phyloP scores from a whole-genome alignment of 2,113 vertebrate genomes.

The Oncorhynchus keta region DNA sequence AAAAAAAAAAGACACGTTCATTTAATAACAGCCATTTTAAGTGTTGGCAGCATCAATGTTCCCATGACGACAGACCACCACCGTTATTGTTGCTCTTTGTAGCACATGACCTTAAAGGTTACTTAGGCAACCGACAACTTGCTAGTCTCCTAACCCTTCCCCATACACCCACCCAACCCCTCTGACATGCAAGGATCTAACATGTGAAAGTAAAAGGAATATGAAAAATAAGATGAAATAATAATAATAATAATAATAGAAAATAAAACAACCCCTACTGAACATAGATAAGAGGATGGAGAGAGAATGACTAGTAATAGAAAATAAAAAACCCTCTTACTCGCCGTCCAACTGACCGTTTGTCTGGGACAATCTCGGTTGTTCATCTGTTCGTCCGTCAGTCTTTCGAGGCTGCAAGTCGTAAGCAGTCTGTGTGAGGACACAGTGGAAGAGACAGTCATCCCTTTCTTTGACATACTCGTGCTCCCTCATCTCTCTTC shows the following conservation, averaged over 20 bases:
- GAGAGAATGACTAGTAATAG: not conserved
- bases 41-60: not conserved
- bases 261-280: conserved; percentile 14
- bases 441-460: not conserved
- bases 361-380: not conserved
- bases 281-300: conserved; percentile 8
- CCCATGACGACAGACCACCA: not conserved
- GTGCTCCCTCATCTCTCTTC: not conserved
- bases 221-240: conserved; percentile 10
- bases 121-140: not conserved
- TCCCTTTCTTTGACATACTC: not conserved
- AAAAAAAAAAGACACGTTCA: not conserved
- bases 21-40: not conserved
- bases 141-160: no score
- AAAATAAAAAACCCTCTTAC: conserved; percentile 11
- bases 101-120: not conserved
- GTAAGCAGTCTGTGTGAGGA: not conserved
- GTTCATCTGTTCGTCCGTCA: conserved; percentile 4
- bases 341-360: not conserved
- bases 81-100: not conserved
- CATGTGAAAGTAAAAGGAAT: conserved; percentile 3
- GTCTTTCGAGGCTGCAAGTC: not conserved
- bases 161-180: not conserved
- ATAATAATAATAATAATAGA: conserved; percentile 28
- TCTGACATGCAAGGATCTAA: conserved; percentile 1